A percentile compares a stretch with the other conserved stretches of the same genome.
Evolutionary conservation across 2,797 vertebrate genomes (phyloP).

Genomic region (Cuniculus paca): DNA sequence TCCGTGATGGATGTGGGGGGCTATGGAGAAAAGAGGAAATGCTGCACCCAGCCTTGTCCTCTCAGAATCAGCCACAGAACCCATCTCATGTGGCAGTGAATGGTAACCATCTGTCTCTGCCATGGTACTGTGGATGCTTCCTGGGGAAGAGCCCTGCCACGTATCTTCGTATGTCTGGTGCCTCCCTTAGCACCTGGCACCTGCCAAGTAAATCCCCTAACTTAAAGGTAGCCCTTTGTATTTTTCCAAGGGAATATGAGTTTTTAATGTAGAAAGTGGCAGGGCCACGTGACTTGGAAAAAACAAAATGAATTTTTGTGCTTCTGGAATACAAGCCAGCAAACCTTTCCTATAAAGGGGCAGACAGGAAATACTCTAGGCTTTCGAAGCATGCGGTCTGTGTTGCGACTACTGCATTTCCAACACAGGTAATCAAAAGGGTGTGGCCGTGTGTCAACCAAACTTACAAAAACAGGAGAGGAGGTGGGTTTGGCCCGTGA

Average conservation of each 20-base stretch:
- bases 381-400: not conserved
- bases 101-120: not conserved
- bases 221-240: not conserved
- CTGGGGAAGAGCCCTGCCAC: not conserved
- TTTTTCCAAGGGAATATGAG: not conserved
- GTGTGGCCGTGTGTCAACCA: not conserved
- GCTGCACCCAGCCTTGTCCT: not conserved
- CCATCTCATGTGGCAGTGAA: not conserved
- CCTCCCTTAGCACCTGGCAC: not conserved
- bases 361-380: not conserved
- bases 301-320: not conserved
- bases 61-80: not conserved
- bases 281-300: not conserved
- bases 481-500: not conserved
- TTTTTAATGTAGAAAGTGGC: not conserved
- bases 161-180: too few species aligned
- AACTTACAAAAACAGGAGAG: not conserved
- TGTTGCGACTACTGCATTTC: not conserved
- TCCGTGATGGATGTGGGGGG: not conserved
- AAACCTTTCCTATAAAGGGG: not conserved
- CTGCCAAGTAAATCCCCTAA: not conserved
- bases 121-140: not conserved
- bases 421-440: not conserved
- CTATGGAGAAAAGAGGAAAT: not conserved
- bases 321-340: not conserved